Conservation (phyloP, 30 jellyfish, hydroid and myxozoan species). For the Aurelia coerulea region DNA sequence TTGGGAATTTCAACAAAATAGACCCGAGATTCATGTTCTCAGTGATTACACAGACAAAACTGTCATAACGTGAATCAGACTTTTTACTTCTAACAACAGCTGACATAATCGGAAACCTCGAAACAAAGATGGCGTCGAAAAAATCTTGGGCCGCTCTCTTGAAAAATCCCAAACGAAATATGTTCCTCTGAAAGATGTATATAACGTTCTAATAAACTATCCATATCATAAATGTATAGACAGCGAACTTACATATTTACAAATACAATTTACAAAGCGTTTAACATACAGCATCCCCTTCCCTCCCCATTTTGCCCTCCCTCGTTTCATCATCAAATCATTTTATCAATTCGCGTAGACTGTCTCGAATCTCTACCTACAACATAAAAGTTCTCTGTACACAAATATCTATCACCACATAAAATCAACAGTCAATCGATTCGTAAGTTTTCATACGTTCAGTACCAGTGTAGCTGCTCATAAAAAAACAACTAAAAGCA, state of each 20-base stretch:
- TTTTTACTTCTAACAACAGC: too few relatives aligned
- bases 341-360: neutral
- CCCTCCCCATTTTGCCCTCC: constrained; percentile 31
- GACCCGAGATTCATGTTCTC: too few relatives aligned
- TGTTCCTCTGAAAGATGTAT: too few relatives aligned
- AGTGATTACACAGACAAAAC: too few relatives aligned
- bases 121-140: too few relatives aligned
- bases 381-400: constrained; percentile 5
- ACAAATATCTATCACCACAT: constrained; percentile 1
- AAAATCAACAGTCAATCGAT: constrained; percentile 14
- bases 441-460: neutral
- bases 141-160: too few relatives aligned
- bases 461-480: neutral
- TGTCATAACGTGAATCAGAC: too few relatives aligned
- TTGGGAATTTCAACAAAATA: too few relatives aligned
- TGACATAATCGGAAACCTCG: too few relatives aligned
- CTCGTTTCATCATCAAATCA: neutral
- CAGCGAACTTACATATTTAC: constrained; percentile 65
- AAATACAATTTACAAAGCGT: constrained; percentile 48
- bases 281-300: constrained; percentile 1
- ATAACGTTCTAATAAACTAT: constrained; percentile 31
- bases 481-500: neutral
- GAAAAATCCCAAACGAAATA: too few relatives aligned
- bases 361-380: neutral
- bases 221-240: constrained; percentile 61